These are phyloP conservation scores for Dermatemys mawii DNA, from an alignment of 2,113 vertebrate genomes.

Conservation along the genomic window DNA sequence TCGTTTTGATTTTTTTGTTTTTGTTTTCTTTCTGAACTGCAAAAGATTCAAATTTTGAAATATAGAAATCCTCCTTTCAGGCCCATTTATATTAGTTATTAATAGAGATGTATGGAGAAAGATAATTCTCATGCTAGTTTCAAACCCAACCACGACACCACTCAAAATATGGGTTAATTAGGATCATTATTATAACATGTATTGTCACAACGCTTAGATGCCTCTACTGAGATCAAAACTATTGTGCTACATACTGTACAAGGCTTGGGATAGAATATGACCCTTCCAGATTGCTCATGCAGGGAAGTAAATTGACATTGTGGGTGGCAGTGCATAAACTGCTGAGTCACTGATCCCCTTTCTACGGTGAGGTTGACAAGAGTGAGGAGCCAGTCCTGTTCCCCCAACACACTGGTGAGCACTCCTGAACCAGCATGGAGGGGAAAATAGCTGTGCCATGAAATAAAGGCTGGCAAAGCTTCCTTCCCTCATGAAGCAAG, in stretches of 20 bases:
- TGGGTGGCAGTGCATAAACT: fast-evolving
- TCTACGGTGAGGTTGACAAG: not conserved
- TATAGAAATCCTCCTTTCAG: not conserved
- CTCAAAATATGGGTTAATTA: not conserved
- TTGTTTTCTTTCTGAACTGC: not conserved
- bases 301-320: fast-evolving
- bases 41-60: not conserved
- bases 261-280: not conserved
- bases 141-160: not conserved
- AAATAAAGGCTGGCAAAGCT: conserved; percentile 1
- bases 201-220: not conserved
- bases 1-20: fast-evolving
- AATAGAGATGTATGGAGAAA: not conserved
- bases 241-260: not conserved
- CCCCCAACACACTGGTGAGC: not conserved
- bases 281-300: not conserved
- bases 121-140: not conserved
- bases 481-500: not conserved
- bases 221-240: not conserved
- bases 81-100: not conserved
- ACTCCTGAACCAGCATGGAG: not conserved
- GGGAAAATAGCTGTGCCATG: not conserved
- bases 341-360: not conserved
- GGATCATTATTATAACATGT: not conserved
- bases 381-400: not conserved